Evolutionary conservation across 2,113 vertebrate genomes (phyloP).

Genomic region (Montifringilla adamsi): DNA sequence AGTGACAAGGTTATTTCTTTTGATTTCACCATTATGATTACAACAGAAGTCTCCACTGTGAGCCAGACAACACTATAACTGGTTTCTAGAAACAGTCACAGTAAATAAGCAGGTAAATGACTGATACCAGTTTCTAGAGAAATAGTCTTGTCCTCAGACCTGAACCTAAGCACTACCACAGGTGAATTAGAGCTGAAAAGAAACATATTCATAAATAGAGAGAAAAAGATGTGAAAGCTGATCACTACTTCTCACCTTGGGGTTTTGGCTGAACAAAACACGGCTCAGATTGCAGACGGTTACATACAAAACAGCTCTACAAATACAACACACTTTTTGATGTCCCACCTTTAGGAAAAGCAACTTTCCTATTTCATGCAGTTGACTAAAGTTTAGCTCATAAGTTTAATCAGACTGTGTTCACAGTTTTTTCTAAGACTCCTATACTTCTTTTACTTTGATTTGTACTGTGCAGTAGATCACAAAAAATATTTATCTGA

Average conservation of each 20-base stretch:
- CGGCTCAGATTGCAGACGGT: neutral
- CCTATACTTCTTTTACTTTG: slow-evolving; percentile 21
- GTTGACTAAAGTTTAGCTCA: slow-evolving; percentile 48
- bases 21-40: neutral
- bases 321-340: slow-evolving; percentile 39
- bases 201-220: neutral
- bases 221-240: neutral
- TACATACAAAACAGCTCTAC: neutral
- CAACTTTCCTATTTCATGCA: slow-evolving; percentile 16
- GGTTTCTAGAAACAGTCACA: neutral
- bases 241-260: neutral
- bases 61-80: neutral
- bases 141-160: neutral
- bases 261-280: neutral
- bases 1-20: neutral
- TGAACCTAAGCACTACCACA: neutral
- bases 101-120: neutral
- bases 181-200: neutral
- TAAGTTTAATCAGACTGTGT: neutral
- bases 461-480: slow-evolving; percentile 12
- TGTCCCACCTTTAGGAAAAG: slow-evolving; percentile 44
- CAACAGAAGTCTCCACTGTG: neutral
- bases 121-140: neutral
- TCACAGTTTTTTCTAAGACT: neutral
- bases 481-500: slow-evolving; percentile 38